phyloP scores from a whole-genome alignment of 2,888 invertebrate genomes.

The Melanophora roralis region DNA sequence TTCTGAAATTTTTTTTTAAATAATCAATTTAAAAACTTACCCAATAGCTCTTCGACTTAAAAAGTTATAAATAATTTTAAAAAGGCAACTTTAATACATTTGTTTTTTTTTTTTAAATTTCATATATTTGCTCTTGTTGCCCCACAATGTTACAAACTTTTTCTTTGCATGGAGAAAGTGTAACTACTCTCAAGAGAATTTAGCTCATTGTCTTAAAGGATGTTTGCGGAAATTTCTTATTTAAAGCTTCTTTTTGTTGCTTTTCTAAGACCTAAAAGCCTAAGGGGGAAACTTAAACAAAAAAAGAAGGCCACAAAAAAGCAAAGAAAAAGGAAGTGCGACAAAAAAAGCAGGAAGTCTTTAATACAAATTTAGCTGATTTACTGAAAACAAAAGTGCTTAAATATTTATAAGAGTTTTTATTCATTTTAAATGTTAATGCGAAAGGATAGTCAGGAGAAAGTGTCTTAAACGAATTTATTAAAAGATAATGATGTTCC shows the following conservation, averaged over 20 bases:
- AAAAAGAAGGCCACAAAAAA: conserved; percentile 15
- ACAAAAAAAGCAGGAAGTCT: conserved; percentile 37
- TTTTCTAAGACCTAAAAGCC: conserved; percentile 22
- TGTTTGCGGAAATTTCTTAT: conserved; percentile 20
- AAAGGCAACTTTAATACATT: too few relatives aligned
- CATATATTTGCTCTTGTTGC: not conserved
- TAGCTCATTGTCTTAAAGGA: conserved; percentile 42
- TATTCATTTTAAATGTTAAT: not conserved
- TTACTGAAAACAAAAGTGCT: not conserved
- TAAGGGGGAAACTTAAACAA: conserved; percentile 10
- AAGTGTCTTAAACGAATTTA: not conserved
- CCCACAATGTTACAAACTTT: not conserved
- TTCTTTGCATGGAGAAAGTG: conserved; percentile 18
- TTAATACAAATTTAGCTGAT: conserved; percentile 22
- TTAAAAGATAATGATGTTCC: too few relatives aligned
- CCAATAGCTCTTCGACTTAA: too few relatives aligned
- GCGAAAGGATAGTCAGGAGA: not conserved
- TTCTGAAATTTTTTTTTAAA: too few relatives aligned
- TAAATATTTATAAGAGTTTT: not conserved
- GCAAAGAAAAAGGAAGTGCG: not conserved
- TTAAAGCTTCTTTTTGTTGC: not conserved
- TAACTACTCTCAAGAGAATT: conserved; percentile 44
- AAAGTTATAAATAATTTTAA: too few relatives aligned
- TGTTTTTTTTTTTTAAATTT: conserved; percentile 28
- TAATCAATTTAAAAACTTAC: too few relatives aligned